Base-by-base conservation (phyloP, 1,140 invertebrate genomes). In the Sycobia sp. region DNA sequence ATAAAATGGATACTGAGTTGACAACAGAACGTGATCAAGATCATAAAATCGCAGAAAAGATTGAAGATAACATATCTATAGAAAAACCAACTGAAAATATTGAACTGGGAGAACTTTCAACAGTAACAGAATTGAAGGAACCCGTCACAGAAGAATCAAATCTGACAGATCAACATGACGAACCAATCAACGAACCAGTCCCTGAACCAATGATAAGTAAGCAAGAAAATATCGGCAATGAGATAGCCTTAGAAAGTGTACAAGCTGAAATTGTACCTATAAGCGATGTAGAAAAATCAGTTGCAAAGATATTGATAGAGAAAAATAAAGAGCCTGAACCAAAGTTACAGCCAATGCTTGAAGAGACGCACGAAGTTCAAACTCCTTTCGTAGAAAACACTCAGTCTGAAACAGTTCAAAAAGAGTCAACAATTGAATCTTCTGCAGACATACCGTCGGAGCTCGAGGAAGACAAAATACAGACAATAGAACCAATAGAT, bases 31-130 rank as follows among this genome's bases (percentile, higher is more conserved):
- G n/a, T n/a, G n/a, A n/a, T n/a, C n/a, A n/a, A n/a, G n/a, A n/a
- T n/a, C n/a, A n/a, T n/a, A n/a, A 27, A 10, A 53, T 55, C 34
- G 53, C 34, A 59, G 57, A 49, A 14, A 41, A 65, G 7, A 36
- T 14, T 16, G 65, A 64, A 4, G 51, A n/a, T n/a, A n/a, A n/a
- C n/a, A n/a, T n/a, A n/a, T n/a, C 29, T 29, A 54, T 72, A 25
- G 11, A 32, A 9, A 16, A 60, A 13, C 14, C 13, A 22, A 1
- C 3, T 3, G 39, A 66, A 29, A 50, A 49, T 50, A 9, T 29
- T n/a, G 1, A 46, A 18, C 9, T 27, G 4, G 29, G 14, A 39
- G 38, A 39, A 39, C 11, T 11, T 7, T 39, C 38, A 14, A 39
- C 38, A 9, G n/a, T 39, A 39, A n/a, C 7, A 39, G 38, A 39